Conservation (phyloP, 1,140 invertebrate genomes). For the Eubasilissa regina region DNA sequence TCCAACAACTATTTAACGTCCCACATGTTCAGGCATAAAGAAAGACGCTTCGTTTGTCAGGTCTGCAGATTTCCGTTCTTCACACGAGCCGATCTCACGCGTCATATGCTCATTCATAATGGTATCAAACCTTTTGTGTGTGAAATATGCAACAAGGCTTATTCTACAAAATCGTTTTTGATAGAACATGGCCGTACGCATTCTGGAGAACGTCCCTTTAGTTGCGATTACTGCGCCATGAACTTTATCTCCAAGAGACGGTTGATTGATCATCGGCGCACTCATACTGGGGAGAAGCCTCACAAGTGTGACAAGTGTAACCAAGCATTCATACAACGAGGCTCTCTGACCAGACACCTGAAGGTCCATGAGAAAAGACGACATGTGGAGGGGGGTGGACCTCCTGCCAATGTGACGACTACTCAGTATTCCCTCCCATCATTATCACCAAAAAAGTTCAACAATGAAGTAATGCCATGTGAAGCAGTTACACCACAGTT, state of each 20-base stretch:
- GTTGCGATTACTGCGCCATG: slow-evolving; percentile 76
- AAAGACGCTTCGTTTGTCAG: slow-evolving; percentile 65
- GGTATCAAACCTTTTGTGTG: slow-evolving; percentile 76
- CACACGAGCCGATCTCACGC: slow-evolving; percentile 74
- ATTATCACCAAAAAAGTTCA: slow-evolving; percentile 24
- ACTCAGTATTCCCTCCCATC: slow-evolving; percentile 5
- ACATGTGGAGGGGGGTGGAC: slow-evolving; percentile 30
- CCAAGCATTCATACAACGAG: slow-evolving; percentile 73
- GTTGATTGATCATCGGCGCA: slow-evolving; percentile 73
- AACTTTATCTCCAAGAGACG: slow-evolving; percentile 66
- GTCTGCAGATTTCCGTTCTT: slow-evolving; percentile 67
- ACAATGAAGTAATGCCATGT: not conserved
- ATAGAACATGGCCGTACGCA: slow-evolving; percentile 74
- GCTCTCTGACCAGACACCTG: slow-evolving; percentile 71
- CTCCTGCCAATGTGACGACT: not conserved
- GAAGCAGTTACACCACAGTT: slow-evolving; percentile 4
- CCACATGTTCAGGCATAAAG: slow-evolving; percentile 65
- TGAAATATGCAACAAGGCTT: slow-evolving; percentile 75
- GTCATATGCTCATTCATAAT: slow-evolving; percentile 77
- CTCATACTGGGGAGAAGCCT: slow-evolving; percentile 82
- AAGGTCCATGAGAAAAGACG: slow-evolving; percentile 64
- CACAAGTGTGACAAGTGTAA: slow-evolving; percentile 76
- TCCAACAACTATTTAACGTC: slow-evolving; percentile 64
- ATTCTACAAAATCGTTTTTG: slow-evolving; percentile 70
- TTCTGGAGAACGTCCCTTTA: slow-evolving; percentile 75